These are phyloP conservation scores for Orgyia antiqua DNA, from an alignment of 2,888 invertebrate genomes.

Conservation along the genomic window DNA sequence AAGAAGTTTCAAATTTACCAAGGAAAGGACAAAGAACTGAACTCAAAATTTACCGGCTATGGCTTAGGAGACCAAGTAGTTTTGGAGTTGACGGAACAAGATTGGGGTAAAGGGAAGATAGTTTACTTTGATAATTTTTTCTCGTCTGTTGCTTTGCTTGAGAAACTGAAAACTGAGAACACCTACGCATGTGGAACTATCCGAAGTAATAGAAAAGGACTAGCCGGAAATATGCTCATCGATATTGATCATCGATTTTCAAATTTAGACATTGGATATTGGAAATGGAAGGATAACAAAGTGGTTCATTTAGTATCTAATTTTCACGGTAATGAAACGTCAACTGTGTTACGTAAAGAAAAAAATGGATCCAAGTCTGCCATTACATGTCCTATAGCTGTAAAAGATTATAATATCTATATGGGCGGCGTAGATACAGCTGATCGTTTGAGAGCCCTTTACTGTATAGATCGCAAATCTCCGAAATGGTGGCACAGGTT, in stretches of 20 bases:
- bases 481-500: slow-evolving; percentile 1
- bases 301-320: slow-evolving; percentile 6
- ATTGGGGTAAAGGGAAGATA: too few relatives aligned
- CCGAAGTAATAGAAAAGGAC: neutral
- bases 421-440: slow-evolving; percentile 30
- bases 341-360: slow-evolving; percentile 1
- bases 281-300: neutral
- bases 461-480: slow-evolving; percentile 33
- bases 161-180: neutral
- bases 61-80: too few relatives aligned
- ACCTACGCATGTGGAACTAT: too few relatives aligned
- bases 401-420: slow-evolving; percentile 22
- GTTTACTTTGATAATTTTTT: too few relatives aligned
- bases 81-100: too few relatives aligned
- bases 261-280: neutral
- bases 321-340: slow-evolving; percentile 11
- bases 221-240: too few relatives aligned
- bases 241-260: too few relatives aligned
- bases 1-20: slow-evolving; percentile 5
- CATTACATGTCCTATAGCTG: slow-evolving; percentile 12
- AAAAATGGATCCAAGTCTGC: too few relatives aligned
- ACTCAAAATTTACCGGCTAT: too few relatives aligned
- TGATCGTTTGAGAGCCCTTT: slow-evolving; percentile 33
- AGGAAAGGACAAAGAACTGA: too few relatives aligned
- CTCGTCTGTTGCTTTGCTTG: neutral